Conservation (phyloP, 2,113 vertebrate species). For the Ammodytes dubius region DNA sequence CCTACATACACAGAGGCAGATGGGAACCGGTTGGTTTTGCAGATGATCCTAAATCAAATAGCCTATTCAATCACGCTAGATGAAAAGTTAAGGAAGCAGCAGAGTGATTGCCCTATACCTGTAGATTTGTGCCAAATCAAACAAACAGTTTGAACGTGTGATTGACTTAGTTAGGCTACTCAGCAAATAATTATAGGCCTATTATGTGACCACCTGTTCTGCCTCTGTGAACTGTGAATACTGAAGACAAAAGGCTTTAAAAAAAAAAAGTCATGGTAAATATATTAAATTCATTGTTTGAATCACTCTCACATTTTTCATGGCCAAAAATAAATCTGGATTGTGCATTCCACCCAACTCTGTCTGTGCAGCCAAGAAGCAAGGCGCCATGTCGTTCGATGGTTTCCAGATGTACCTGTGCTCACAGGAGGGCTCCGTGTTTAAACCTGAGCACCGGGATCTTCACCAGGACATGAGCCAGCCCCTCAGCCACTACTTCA, state of each 20-base stretch:
- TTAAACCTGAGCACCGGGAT: conserved; percentile 80
- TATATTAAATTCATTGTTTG: background rate
- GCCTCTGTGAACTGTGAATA: background rate
- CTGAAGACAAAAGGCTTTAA: background rate
- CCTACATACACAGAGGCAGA: no score
- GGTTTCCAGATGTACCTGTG: conserved; percentile 94
- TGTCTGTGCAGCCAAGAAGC: conserved; percentile 68
- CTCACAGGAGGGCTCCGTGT: conserved; percentile 93
- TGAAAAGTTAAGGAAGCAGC: background rate
- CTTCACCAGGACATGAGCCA: conserved; percentile 94
- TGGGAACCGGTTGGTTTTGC: no score
- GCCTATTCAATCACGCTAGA: background rate
- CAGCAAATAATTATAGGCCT: background rate
- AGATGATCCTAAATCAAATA: no score
- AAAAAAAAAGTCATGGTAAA: background rate
- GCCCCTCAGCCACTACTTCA: conserved; percentile 94
- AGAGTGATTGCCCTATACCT: no score
- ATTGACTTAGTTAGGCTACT: background rate
- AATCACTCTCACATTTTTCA: background rate
- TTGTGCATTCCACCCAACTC: background rate
- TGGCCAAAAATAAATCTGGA: background rate
- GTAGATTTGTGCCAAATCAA: no score
- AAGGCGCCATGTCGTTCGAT: conserved; percentile 87
- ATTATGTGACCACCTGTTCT: background rate
- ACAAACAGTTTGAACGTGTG: background rate